Base-by-base conservation (phyloP, 2,797 vertebrate species). In the Falco columbarius region DNA sequence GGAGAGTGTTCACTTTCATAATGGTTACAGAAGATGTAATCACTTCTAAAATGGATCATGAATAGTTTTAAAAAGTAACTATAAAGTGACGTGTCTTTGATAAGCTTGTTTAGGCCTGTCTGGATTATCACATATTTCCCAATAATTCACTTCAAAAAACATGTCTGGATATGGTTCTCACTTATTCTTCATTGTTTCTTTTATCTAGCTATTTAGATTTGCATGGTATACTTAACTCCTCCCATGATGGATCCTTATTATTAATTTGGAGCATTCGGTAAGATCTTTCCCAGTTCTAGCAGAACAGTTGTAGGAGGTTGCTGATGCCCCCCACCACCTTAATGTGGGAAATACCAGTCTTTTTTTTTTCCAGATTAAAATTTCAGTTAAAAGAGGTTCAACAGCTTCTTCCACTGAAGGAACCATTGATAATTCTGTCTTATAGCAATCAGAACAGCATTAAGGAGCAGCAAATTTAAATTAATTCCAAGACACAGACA, bases 401-500 rank as follows among this genome's bases (percentile, higher is more conserved):
- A 6, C 32, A 38, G 32, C 65, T 82, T 58, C 55, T 87, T 96
- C 68, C 73, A 77, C 74, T 84, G 90, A 96, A 90, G 81, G 49
- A 97, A 34, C 17, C 80, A 96, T 94, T 96, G 87, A 93, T 96
- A 97, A 88, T 86, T 91, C 82, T 81, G 40, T 67, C 52, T 85
- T 94, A 91, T 5, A 94, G 40, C 55, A 91, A 94, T 61, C 70
- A 95, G 74, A 96, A 93, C 18, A 94, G 18, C 77, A 96, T 89
- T 58, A 94, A 86, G 79, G 82, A 93, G 95, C 55, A 75, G 32
- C 26, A 93, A 97, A 97, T 80, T 96, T 95, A 97, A 97, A 97
- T 88, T 36, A 96, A 97, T 98, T 98, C 80, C 95, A 96, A 94
- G 95, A 95, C 92, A 90, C n/a, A 97, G 96, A 94, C 89, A 94